These are phyloP conservation scores for Lepisosteus osseus DNA, from an alignment of 2,113 vertebrate genomes.

Conservation along the genomic window DNA sequence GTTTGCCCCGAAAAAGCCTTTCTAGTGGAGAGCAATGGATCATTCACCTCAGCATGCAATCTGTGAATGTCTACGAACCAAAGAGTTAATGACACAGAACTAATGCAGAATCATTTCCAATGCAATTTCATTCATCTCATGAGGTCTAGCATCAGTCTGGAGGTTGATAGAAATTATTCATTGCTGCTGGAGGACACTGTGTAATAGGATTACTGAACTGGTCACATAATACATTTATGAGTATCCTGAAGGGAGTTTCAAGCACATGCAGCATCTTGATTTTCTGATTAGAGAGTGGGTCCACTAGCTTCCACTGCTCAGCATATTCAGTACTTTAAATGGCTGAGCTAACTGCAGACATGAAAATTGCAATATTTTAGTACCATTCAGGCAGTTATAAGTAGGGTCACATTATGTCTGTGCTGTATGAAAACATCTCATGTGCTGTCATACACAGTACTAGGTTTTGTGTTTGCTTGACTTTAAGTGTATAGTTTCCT, in stretches of 20 bases:
- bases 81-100: constrained; percentile 21
- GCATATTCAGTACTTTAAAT: no score
- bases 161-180: constrained; percentile 8
- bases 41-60: neutral
- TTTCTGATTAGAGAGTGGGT: neutral
- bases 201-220: constrained; percentile 45
- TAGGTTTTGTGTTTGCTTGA: no score
- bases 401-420: no score
- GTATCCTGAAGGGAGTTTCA: constrained; percentile 2
- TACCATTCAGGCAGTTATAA: no score
- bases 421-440: no score
- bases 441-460: no score
- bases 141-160: neutral
- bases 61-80: neutral
- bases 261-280: constrained; percentile 11
- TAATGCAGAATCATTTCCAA: constrained; percentile 10
- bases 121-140: constrained; percentile 8
- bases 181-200: constrained; percentile 9
- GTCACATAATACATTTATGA: constrained; percentile 33
- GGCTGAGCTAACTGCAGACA: no score
- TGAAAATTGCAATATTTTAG: no score
- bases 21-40: neutral
- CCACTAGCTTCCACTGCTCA: neutral
- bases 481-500: no score
- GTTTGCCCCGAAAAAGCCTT: no score